These are phyloP conservation scores for Bembecia ichneumoniformis DNA, from an alignment of 2,888 invertebrate species.

Conservation along the genomic window DNA sequence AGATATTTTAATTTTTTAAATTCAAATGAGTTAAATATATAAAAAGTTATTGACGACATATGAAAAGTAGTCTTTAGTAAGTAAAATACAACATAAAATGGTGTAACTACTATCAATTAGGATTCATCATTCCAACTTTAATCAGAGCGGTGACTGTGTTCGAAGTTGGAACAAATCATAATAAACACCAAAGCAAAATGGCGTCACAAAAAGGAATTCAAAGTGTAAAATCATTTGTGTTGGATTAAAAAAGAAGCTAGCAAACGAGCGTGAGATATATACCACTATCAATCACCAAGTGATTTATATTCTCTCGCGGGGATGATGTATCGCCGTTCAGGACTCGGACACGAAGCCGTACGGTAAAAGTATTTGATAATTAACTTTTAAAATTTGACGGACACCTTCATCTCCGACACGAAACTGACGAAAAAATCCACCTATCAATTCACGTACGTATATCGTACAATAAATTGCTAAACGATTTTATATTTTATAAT, in stretches of 20 bases:
- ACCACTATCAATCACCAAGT: conserved; percentile 65
- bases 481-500: not conserved
- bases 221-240: conserved; percentile 70
- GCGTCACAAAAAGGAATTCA: conserved; percentile 53
- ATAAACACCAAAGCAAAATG: conserved; percentile 49
- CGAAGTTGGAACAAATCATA: conserved; percentile 27
- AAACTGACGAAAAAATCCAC: conserved; percentile 18
- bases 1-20: too few relatives aligned
- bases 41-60: not conserved
- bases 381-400: conserved; percentile 69
- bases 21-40: not conserved
- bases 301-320: conserved; percentile 62
- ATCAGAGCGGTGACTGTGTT: too few relatives aligned
- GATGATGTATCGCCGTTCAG: conserved; percentile 60
- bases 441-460: conserved; percentile 5
- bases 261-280: conserved; percentile 62
- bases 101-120: too few relatives aligned
- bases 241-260: conserved; percentile 69
- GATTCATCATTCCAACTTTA: too few relatives aligned
- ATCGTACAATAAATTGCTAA: not conserved
- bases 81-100: too few relatives aligned
- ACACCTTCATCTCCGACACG: conserved; percentile 48
- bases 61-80: not conserved
- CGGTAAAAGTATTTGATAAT: conserved; percentile 64
- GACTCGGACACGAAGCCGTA: conserved; percentile 34